Conservation (phyloP, 2,113 vertebrate genomes). For the Xerus inauris region DNA sequence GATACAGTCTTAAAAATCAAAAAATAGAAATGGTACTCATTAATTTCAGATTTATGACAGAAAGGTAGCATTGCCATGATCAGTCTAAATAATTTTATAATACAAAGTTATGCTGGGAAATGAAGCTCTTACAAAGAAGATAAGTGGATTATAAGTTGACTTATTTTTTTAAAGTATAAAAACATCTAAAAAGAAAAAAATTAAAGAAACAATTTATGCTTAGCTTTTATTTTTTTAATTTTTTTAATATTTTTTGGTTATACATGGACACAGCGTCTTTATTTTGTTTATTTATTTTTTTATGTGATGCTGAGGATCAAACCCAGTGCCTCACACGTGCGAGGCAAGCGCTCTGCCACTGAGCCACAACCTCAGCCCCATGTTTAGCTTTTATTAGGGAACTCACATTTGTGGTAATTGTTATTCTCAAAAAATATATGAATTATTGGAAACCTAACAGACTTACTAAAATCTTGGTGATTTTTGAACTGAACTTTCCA, state of each 20-base stretch:
- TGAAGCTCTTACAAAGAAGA: not conserved
- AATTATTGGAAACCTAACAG: not conserved
- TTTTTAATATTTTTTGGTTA: too few relatives aligned
- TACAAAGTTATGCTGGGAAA: not conserved
- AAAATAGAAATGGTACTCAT: not conserved
- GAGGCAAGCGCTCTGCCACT: too few relatives aligned
- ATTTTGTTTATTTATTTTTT: too few relatives aligned
- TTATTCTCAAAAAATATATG: not conserved
- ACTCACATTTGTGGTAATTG: not conserved
- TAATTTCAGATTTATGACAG: not conserved
- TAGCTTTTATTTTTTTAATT: not conserved
- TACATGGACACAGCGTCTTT: too few relatives aligned
- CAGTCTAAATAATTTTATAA: not conserved
- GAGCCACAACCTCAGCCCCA: too few relatives aligned
- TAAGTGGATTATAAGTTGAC: not conserved
- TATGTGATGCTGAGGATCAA: too few relatives aligned
- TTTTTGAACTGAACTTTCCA: constrained; percentile 30
- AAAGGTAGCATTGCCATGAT: not conserved
- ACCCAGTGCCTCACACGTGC: too few relatives aligned
- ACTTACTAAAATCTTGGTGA: not conserved
- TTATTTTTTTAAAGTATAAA: not conserved
- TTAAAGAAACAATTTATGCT: not conserved
- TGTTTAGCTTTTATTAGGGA: constrained; percentile 12
- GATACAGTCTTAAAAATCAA: constrained; percentile 29
- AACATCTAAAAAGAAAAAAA: not conserved